phyloP scores from a whole-genome alignment of 2,113 vertebrate species.

The Sitta europaea region DNA sequence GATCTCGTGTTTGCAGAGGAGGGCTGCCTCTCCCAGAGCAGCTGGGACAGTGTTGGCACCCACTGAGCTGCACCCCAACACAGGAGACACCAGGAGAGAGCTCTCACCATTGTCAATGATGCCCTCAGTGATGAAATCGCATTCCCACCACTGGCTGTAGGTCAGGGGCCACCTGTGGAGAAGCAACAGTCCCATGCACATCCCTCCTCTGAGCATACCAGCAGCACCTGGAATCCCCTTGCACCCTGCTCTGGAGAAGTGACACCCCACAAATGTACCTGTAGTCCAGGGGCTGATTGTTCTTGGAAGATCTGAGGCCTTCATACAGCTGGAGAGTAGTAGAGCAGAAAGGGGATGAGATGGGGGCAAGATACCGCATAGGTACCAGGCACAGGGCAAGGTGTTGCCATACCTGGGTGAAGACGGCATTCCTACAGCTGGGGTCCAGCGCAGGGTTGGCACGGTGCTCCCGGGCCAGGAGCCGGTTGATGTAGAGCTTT shows the following conservation, averaged over 20 bases:
- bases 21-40: background rate
- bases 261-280: slow-evolving; percentile 68
- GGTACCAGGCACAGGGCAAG: rapidly evolving
- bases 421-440: slow-evolving; percentile 84
- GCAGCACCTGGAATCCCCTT: background rate
- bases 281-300: slow-evolving; percentile 89
- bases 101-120: slow-evolving; percentile 87
- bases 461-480: slow-evolving; percentile 89
- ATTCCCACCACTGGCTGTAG: slow-evolving; percentile 95
- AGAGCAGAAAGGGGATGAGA: background rate
- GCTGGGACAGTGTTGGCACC: rapidly evolving
- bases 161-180: slow-evolving; percentile 85
- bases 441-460: slow-evolving; percentile 84
- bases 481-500: slow-evolving; percentile 89
- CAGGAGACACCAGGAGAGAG: background rate
- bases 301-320: slow-evolving; percentile 88
- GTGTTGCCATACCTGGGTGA: slow-evolving; percentile 79
- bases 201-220: rapidly evolving
- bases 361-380: rapidly evolving
- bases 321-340: slow-evolving; percentile 83
- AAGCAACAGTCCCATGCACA: background rate
- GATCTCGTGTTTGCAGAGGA: background rate
- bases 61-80: background rate
- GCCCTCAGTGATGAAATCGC: slow-evolving; percentile 91
- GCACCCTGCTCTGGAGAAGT: rapidly evolving